These are phyloP conservation scores for Dendroctonus valens DNA, from an alignment of 1,140 invertebrate species.

Conservation along the genomic window DNA sequence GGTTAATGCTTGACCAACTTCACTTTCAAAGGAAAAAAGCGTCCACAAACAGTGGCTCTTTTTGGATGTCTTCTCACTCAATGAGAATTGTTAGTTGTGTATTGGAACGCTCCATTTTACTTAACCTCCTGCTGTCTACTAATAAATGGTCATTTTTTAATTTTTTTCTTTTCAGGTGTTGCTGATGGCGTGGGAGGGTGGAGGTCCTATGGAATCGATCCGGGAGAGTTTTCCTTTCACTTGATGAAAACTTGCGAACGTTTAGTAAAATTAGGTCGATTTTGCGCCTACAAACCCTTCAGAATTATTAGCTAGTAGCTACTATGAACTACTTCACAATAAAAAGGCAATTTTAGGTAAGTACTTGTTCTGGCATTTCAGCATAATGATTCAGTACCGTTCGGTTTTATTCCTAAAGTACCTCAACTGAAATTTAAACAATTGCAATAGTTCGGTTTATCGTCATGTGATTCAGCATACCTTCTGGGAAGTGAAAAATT, in stretches of 20 bases:
- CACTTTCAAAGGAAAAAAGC: too few species aligned
- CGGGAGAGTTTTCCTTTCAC: constrained; percentile 89
- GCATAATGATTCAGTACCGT: not conserved
- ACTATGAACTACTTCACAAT: constrained; percentile 87
- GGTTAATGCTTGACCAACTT: too few species aligned
- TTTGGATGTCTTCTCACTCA: too few species aligned
- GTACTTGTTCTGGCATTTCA: constrained; percentile 14
- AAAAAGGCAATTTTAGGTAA: constrained; percentile 88
- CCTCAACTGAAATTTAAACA: not conserved
- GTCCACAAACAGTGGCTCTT: too few species aligned
- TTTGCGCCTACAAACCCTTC: constrained; percentile 85
- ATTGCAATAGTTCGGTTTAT: not conserved
- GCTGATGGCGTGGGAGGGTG: constrained; percentile 98
- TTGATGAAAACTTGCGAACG: constrained; percentile 94
- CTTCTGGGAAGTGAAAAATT: too few species aligned
- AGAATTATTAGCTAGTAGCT: constrained; percentile 82
- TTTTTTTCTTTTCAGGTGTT: constrained; percentile 68
- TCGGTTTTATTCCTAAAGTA: not conserved
- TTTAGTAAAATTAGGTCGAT: constrained; percentile 80
- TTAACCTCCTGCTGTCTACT: too few species aligned
- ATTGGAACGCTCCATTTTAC: too few species aligned
- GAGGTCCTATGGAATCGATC: constrained; percentile 96
- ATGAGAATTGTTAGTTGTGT: too few species aligned
- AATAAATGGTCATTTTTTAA: constrained; percentile 12
- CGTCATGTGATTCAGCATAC: too few species aligned